Conservation (phyloP, 2,888 invertebrate species). For the Anarsia innoxiella region DNA sequence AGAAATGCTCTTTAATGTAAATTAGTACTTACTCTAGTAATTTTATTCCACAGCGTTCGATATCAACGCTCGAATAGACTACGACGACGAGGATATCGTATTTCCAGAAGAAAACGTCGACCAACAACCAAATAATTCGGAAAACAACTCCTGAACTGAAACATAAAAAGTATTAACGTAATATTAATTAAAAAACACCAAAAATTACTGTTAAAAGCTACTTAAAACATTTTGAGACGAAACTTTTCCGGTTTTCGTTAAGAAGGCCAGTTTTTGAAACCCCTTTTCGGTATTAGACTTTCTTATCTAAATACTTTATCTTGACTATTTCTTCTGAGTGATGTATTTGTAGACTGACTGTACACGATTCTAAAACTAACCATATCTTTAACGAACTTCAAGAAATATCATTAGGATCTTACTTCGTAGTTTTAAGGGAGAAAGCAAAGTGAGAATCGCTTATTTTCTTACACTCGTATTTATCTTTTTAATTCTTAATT, state of each 20-base stretch:
- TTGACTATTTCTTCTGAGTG: conserved; percentile 15
- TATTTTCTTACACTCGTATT: not conserved
- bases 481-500: not conserved
- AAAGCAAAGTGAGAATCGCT: not conserved
- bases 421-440: conserved; percentile 7
- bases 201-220: conserved; percentile 25
- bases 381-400: conserved; percentile 30
- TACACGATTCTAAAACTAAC: conserved; percentile 38
- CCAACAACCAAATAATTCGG: not conserved
- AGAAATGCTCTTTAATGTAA: too few species aligned
- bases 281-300: conserved; percentile 30
- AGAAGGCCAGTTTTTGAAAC: conserved; percentile 36
- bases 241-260: conserved; percentile 28
- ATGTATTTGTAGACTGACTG: conserved; percentile 36
- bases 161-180: conserved; percentile 14
- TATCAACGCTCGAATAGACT: conserved; percentile 18
- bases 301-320: conserved; percentile 4
- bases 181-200: conserved; percentile 32
- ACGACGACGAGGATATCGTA: conserved; percentile 22
- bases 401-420: conserved; percentile 13
- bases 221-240: conserved; percentile 27
- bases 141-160: not conserved
- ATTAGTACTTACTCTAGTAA: not conserved
- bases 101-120: conserved; percentile 3
- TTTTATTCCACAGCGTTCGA: conserved; percentile 16